Evolutionary conservation across 2,113 vertebrate species (phyloP).

Genomic region (Phoxinus phoxinus): DNA sequence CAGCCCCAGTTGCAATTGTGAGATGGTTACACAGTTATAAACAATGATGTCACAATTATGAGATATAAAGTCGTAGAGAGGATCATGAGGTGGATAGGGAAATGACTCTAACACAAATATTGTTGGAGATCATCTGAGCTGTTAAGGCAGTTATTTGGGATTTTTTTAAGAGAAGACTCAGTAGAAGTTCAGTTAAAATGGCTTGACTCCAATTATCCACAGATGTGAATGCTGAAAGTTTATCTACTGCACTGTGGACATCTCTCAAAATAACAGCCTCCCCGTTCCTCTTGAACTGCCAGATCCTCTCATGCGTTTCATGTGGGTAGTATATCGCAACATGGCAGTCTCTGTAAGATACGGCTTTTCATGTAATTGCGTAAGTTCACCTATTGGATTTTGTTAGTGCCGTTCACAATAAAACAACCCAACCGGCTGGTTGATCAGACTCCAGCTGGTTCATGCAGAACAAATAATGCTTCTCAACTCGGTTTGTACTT

Average conservation of each 20-base stretch:
- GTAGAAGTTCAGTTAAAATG: background rate
- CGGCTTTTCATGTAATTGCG: background rate
- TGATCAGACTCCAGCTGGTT: background rate
- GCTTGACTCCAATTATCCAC: slow-evolving; percentile 7
- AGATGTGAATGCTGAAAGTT: slow-evolving; percentile 25
- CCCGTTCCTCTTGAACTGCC: background rate
- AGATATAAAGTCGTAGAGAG: background rate
- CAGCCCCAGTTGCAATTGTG: background rate
- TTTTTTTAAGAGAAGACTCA: background rate
- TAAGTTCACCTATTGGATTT: background rate
- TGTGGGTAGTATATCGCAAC: background rate
- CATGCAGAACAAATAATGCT: background rate
- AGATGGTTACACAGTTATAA: background rate
- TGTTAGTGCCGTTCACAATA: background rate
- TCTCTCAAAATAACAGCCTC: slow-evolving; percentile 20
- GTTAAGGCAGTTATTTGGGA: background rate
- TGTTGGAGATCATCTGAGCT: too few species aligned
- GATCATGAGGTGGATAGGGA: background rate
- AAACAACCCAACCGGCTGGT: background rate
- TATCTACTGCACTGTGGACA: background rate
- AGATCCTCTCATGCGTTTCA: background rate
- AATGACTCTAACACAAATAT: background rate
- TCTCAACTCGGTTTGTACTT: background rate
- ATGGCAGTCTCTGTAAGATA: background rate
- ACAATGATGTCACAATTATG: background rate